These are phyloP conservation scores for Aphelinus certus DNA, from an alignment of 1,140 invertebrate species.

Conservation along the genomic window DNA sequence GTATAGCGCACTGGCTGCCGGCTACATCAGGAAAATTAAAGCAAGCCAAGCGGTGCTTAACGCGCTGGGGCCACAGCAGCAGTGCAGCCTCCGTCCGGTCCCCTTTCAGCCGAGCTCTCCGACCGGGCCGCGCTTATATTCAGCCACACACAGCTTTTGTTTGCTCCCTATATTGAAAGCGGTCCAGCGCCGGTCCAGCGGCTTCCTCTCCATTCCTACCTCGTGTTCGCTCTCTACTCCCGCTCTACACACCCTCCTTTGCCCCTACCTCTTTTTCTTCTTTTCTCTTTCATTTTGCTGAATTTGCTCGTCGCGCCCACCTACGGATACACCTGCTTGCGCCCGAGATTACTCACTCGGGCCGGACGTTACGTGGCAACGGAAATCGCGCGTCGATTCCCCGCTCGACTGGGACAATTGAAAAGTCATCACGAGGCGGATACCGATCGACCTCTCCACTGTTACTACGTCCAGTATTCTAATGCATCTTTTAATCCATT, in stretches of 20 bases:
- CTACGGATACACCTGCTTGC: no score
- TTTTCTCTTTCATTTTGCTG: background rate
- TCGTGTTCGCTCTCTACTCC: no score
- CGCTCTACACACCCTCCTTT: background rate
- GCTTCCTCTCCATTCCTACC: no score
- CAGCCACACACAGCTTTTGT: slow-evolving; percentile 59
- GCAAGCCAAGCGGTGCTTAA: slow-evolving; percentile 66
- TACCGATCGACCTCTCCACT: no score
- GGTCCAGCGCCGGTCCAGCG: slow-evolving; percentile 19
- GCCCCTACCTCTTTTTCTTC: background rate
- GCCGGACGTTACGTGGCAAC: no score
- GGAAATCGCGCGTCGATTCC: no score
- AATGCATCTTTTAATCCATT: no score
- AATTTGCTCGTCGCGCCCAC: no score
- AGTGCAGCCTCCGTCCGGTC: slow-evolving; percentile 54
- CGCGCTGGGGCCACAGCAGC: slow-evolving; percentile 62
- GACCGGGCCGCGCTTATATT: slow-evolving; percentile 29
- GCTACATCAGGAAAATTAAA: slow-evolving; percentile 68
- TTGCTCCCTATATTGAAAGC: slow-evolving; percentile 63
- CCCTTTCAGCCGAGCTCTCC: slow-evolving; percentile 24
- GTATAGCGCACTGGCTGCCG: slow-evolving; percentile 53
- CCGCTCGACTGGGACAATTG: no score
- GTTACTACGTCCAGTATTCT: no score
- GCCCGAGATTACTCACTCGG: background rate
- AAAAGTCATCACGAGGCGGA: no score